Base-by-base conservation (phyloP, 2,797 vertebrate species). In the Gobionotothen gibberifrons region DNA sequence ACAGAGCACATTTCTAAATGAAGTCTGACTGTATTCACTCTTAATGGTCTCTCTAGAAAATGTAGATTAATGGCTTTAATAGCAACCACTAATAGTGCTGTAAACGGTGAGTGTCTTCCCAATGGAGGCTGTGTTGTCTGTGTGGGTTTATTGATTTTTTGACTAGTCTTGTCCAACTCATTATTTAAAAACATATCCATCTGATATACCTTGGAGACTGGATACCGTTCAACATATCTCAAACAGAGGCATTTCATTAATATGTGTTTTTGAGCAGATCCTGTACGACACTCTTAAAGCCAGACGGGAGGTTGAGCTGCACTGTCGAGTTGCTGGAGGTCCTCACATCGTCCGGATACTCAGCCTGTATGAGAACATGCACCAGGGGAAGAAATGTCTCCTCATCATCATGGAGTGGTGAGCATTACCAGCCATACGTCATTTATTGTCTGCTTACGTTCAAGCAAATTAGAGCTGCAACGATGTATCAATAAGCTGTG, bases 391-490 rank as follows among this genome's bases (percentile, higher is more conserved):
- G 90, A 97, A 96, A 75, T 98, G 97, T 72, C 95, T 99, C 68
- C 96, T 98, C 78, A 95, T 99, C 49, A 80, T 99, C 74, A 98
- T 98, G 97, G 97, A 98, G 90, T 99, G 97, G 97, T 98, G 94
- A 43, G 95, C 44, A 70, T 64, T 2, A 36, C n/a, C 15, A 42
- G 15, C 9, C 19, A 8, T 9, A 11, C 1, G 0, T 66, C 40
- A 19, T 29, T 55, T 42, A 3, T 16, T 53, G 14, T 51, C 3
- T 21, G 0, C 9, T 69, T 59, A 26, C 47, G 40, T 2, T 36
- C 32, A 36, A 36, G 7, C 32, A 36, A 36, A 36, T 36, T 9
- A 36, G 32, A 36, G 32, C 32, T 9, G 32, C 32, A 36, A 36
- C 6, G 9, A 36, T 9, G 8, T 7, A 36, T 36, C 32, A 9